Conservation (phyloP, 2,888 invertebrate genomes). For the Anaspis maculata region DNA sequence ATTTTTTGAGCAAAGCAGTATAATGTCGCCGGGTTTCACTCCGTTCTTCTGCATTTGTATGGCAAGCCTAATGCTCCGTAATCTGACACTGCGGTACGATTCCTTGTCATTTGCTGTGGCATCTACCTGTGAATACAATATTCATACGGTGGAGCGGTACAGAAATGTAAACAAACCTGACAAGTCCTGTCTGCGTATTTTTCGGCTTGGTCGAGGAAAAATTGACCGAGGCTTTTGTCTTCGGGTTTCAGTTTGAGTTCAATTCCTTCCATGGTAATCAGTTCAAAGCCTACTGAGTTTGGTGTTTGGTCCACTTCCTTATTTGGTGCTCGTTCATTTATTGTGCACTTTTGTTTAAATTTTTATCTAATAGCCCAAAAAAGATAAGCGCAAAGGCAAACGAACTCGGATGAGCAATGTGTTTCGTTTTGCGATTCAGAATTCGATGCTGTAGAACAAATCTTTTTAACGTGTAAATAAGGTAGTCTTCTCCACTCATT, state of each 20-base stretch:
- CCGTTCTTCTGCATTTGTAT: slow-evolving; percentile 37
- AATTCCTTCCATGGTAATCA: too few species aligned
- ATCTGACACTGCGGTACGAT: slow-evolving; percentile 12
- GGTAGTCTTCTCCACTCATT: too few species aligned
- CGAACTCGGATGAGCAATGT: too few species aligned
- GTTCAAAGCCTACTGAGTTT: too few species aligned
- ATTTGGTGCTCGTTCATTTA: too few species aligned
- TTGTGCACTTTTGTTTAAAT: too few species aligned
- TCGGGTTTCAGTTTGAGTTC: not conserved
- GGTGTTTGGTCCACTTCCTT: too few species aligned
- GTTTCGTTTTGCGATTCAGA: too few species aligned
- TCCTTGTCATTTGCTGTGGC: slow-evolving; percentile 8
- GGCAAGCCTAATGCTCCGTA: slow-evolving; percentile 42
- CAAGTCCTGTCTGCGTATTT: slow-evolving; percentile 6
- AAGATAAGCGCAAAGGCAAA: too few species aligned
- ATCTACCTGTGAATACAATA: slow-evolving; percentile 14
- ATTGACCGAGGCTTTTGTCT: slow-evolving; percentile 4
- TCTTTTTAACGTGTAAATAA: too few species aligned
- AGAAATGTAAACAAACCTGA: slow-evolving; percentile 4
- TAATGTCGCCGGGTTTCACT: slow-evolving; percentile 40
- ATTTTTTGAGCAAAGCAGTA: slow-evolving; percentile 43
- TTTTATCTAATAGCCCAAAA: too few species aligned
- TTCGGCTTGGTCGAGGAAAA: slow-evolving; percentile 4
- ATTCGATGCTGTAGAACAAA: too few species aligned
- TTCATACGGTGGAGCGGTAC: not conserved